Percentiles rank a stretch among this genome's conserved stretches.
phyloP scores from a whole-genome alignment of 35 echinoderm and acorn worm genomes.

The Patiria miniata region DNA sequence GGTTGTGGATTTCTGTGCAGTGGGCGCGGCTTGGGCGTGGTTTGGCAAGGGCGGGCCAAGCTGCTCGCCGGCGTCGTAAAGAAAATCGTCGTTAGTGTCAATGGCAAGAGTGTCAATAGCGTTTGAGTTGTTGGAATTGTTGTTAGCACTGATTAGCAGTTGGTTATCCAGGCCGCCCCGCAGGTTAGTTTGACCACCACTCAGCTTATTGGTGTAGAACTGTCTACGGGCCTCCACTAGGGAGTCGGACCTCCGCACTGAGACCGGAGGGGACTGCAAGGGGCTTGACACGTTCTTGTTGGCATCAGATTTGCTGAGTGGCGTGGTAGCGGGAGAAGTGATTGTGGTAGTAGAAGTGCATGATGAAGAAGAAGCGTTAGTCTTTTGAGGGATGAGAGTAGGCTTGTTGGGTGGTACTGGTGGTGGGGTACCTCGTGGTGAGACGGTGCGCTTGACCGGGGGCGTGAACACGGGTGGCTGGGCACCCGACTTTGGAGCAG shows the following conservation, averaged over 20 bases:
- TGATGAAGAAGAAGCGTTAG: slow-evolving; percentile 70
- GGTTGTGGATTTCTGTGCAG: slow-evolving; percentile 54
- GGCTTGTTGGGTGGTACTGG: slow-evolving; percentile 97
- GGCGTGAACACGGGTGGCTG: slow-evolving; percentile 23
- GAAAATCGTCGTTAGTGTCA: slow-evolving; percentile 41
- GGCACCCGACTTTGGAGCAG: background rate
- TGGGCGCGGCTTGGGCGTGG: background rate
- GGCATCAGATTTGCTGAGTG: slow-evolving; percentile 28
- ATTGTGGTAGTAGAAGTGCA: slow-evolving; percentile 41
- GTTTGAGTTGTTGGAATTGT: slow-evolving; percentile 65
- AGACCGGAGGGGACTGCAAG: slow-evolving; percentile 43
- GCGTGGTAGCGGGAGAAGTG: background rate
- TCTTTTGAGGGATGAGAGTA: slow-evolving; percentile 93
- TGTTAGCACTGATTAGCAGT: slow-evolving; percentile 58
- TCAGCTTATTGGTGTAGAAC: slow-evolving; percentile 95
- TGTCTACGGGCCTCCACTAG: slow-evolving; percentile 98
- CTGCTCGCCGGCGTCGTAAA: slow-evolving; percentile 15
- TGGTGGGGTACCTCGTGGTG: slow-evolving; percentile 87
- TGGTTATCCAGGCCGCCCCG: slow-evolving; percentile 36
- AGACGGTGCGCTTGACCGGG: slow-evolving; percentile 62
- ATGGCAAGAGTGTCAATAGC: slow-evolving; percentile 45
- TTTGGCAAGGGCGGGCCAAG: slow-evolving; percentile 23
- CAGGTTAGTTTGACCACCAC: slow-evolving; percentile 66
- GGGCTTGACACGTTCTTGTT: slow-evolving; percentile 47
- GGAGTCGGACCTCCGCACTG: slow-evolving; percentile 74